Conservation (phyloP, 1,140 invertebrate species). For the Teleopsis dalmanni region DNA sequence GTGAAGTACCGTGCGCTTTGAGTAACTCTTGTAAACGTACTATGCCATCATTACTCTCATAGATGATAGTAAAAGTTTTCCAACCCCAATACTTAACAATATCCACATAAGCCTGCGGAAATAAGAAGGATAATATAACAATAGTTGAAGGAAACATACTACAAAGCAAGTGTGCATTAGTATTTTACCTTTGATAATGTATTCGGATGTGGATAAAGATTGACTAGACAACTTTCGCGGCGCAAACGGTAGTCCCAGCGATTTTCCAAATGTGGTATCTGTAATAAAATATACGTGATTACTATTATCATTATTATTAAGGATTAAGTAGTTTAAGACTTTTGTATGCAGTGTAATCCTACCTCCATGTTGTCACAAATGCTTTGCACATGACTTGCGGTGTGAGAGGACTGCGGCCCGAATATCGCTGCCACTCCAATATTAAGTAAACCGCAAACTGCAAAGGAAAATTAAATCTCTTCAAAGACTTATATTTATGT, state of each 20-base stretch:
- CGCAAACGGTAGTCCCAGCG: slow-evolving; percentile 85
- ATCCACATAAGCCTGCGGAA: slow-evolving; percentile 75
- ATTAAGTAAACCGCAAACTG: slow-evolving; percentile 82
- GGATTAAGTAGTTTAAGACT: neutral
- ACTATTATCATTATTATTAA: neutral
- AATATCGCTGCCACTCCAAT: slow-evolving; percentile 89
- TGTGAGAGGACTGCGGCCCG: slow-evolving; percentile 83
- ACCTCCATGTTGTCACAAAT: slow-evolving; percentile 91
- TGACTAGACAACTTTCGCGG: slow-evolving; percentile 83
- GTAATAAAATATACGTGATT: no score
- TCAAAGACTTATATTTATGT: no score
- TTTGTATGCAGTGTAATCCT: slow-evolving; percentile 9
- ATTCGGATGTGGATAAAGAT: slow-evolving; percentile 86
- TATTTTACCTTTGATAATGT: slow-evolving; percentile 70
- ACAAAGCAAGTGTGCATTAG: neutral
- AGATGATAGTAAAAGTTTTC: slow-evolving; percentile 91
- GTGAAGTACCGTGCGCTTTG: slow-evolving; percentile 77
- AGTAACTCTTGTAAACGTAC: slow-evolving; percentile 86
- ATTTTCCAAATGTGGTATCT: slow-evolving; percentile 87
- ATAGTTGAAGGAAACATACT: neutral
- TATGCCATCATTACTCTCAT: slow-evolving; percentile 90
- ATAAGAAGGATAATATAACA: neutral
- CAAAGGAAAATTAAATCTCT: no score
- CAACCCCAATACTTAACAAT: slow-evolving; percentile 82
- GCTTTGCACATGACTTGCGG: slow-evolving; percentile 86